Evolutionary conservation across 2,113 vertebrate species (phyloP), one percentile per base, ranked within the genome.

Genomic region (Caretta caretta): DNA sequence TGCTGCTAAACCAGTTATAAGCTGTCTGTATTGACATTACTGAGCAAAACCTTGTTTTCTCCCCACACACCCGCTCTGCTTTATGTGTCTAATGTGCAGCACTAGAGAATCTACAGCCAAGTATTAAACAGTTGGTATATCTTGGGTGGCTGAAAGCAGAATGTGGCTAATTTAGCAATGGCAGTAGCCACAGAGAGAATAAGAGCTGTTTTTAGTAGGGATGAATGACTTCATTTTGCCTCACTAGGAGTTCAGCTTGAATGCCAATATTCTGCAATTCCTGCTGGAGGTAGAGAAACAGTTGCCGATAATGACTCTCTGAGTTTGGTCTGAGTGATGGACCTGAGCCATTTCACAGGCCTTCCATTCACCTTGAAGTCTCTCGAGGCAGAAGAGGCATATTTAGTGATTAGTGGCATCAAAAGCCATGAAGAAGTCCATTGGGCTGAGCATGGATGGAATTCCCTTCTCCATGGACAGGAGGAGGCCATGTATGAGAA

Each of bases 111-210:
- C 38, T 86, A 8, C 48, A 75, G 49, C 11, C 59, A 57, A 78
- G 54, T 78, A 83, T 75, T 53, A 86, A 86, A 54, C 57, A 13
- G 13, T 75, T 80, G 80, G 57, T 1, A 9, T 13, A 14, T 13
- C 38, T 89, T 11, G 27, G 1, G 1, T 78, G 14, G 0, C 4
- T 90, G 88, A 51, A 72, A 83, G 35, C 16, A 85, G 87, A 78
- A 85, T 46, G 2, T 38, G 3, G 25, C 54, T 76, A 46, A 89
- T 76, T 76, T 59, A 90, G 6, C 10, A 46, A 48, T 24, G 10
- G 19, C 0, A 3, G 22, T 35, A 80, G 4, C 65, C 19, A 35
- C 25, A 16, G 84, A 76, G 25, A 14, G 1, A 78, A 2, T 1
- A 88, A 19, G 7, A 65, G 6, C 2, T 17, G 27, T 27, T 16